These are phyloP conservation scores for Dascyllus trimaculatus DNA, from an alignment of 2,113 vertebrate genomes.

Conservation along the genomic window DNA sequence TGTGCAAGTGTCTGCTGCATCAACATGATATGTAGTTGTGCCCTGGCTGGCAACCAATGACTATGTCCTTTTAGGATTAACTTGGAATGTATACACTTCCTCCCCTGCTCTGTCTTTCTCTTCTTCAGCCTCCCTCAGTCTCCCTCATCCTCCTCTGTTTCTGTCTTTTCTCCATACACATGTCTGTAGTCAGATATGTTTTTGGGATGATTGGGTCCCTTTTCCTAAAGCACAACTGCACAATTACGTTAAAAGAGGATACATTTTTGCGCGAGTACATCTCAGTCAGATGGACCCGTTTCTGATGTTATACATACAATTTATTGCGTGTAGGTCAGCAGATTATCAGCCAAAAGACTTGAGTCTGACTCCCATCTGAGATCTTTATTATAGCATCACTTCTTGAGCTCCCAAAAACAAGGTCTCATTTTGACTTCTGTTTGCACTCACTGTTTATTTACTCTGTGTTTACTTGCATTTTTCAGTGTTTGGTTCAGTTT, in stretches of 20 bases:
- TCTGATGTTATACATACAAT: too few species aligned
- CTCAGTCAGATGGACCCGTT: too few species aligned
- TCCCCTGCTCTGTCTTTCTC: slow-evolving; percentile 37
- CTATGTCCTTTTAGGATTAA: slow-evolving; percentile 74
- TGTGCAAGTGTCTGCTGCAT: slow-evolving; percentile 50
- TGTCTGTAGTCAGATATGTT: slow-evolving; percentile 1
- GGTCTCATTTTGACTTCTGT: too few species aligned
- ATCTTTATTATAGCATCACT: too few species aligned
- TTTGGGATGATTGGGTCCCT: background rate
- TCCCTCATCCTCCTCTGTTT: background rate
- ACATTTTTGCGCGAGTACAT: too few species aligned
- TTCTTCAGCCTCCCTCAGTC: background rate
- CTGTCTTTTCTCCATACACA: slow-evolving; percentile 7
- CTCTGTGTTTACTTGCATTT: too few species aligned
- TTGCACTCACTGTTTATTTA: too few species aligned
- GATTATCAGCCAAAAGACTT: too few species aligned
- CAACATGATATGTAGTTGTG: slow-evolving; percentile 42
- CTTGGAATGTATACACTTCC: slow-evolving; percentile 75
- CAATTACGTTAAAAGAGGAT: background rate
- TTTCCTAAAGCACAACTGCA: background rate
- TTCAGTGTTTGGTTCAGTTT: too few species aligned
- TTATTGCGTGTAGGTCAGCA: too few species aligned
- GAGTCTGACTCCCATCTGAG: too few species aligned
- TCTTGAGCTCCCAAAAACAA: too few species aligned
- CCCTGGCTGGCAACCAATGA: slow-evolving; percentile 51